phyloP scores from a whole-genome alignment of 2,113 vertebrate genomes.

The Puffinus mauretanicus region DNA sequence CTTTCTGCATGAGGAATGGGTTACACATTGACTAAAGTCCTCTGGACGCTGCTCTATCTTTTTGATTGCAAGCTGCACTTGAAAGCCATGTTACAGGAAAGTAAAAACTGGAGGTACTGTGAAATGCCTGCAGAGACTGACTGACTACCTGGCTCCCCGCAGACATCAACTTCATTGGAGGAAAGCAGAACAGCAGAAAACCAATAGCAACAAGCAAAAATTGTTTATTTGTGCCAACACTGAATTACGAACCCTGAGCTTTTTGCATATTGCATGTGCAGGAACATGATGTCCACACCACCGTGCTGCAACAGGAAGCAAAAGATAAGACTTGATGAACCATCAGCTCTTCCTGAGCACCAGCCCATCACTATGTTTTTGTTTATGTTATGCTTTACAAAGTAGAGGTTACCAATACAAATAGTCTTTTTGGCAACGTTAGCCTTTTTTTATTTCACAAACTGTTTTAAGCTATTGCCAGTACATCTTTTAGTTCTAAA shows the following conservation, averaged over 20 bases:
- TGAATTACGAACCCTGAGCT: background rate
- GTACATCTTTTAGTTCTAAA: background rate
- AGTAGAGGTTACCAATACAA: background rate
- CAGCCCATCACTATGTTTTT: background rate
- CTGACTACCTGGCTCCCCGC: background rate
- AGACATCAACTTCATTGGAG: background rate
- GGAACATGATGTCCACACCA: conserved; percentile 45
- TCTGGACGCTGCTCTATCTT: background rate
- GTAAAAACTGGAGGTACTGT: background rate
- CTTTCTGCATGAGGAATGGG: background rate
- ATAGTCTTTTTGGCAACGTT: background rate
- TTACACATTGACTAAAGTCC: background rate
- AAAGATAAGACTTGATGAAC: conserved; percentile 29
- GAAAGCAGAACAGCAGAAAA: background rate
- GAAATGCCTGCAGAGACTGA: background rate
- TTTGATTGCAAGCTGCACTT: background rate
- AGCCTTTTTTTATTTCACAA: background rate
- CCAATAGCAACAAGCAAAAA: background rate
- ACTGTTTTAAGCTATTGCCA: background rate
- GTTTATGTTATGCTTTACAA: background rate
- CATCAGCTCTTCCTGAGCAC: conserved; percentile 35
- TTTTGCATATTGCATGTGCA: conserved; percentile 22
- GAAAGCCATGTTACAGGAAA: background rate
- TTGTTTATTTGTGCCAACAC: background rate
- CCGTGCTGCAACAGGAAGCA: conserved; percentile 45